Conservation (phyloP, 1,140 invertebrate genomes). For the Spodoptera litura region DNA sequence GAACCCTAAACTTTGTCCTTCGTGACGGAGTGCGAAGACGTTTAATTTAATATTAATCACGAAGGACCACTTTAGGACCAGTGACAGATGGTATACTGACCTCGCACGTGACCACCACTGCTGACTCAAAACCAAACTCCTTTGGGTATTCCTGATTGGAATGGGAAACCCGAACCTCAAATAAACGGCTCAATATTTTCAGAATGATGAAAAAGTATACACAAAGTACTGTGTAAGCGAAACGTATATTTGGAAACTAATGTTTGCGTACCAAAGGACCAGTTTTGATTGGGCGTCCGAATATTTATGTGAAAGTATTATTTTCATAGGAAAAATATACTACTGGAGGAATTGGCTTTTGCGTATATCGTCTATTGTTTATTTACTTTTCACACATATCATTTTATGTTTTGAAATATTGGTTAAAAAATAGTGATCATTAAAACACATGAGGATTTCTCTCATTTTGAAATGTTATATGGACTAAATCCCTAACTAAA, state of each 20-base stretch:
- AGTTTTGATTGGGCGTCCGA: background rate
- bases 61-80: background rate
- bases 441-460: too few relatives aligned
- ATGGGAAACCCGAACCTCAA: background rate
- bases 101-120: background rate
- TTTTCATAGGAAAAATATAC: too few relatives aligned
- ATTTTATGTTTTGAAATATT: too few relatives aligned
- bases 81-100: background rate
- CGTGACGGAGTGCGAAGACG: background rate
- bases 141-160: background rate
- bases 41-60: slow-evolving; percentile 8
- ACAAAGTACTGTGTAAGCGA: background rate
- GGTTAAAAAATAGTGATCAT: too few relatives aligned
- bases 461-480: too few relatives aligned
- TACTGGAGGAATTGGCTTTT: background rate
- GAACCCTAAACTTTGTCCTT: background rate
- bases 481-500: too few relatives aligned
- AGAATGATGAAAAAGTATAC: background rate
- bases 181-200: background rate
- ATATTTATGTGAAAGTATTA: background rate
- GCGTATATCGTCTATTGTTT: background rate
- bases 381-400: too few relatives aligned
- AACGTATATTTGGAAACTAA: background rate
- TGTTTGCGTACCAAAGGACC: background rate
- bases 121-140: background rate